Evolutionary conservation across 2,888 invertebrate species (phyloP).

Genomic region (Pharmacophagus antenor): DNA sequence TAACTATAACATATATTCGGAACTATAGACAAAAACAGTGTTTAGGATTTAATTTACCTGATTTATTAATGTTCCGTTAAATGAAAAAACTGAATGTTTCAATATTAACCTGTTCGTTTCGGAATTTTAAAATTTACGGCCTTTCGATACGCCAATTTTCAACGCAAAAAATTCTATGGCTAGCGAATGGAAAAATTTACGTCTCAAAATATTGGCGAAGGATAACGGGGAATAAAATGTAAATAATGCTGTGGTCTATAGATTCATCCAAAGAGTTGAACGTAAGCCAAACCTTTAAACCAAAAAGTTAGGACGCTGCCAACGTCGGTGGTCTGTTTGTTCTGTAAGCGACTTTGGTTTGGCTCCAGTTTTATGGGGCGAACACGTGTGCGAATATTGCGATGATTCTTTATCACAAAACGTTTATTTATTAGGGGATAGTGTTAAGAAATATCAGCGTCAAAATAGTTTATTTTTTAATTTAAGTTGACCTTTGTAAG

Average conservation of each 20-base stretch:
- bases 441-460: no score
- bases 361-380: constrained; percentile 9
- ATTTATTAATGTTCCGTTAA: background rate
- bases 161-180: background rate
- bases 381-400: constrained; percentile 15
- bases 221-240: background rate
- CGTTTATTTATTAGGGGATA: background rate
- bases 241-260: background rate
- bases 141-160: constrained; percentile 2
- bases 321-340: constrained; percentile 22
- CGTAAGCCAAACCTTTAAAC: constrained; percentile 15
- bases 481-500: no score
- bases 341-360: constrained; percentile 12
- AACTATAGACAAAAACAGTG: no score
- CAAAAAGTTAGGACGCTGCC: constrained; percentile 17
- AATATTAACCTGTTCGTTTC: background rate
- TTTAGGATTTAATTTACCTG: no score
- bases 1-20: no score
- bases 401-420: constrained; percentile 1
- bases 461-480: no score
- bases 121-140: constrained; percentile 1
- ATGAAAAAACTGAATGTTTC: background rate
- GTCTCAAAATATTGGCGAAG: background rate
- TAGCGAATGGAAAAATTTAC: background rate
- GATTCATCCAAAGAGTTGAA: constrained; percentile 12